These are phyloP conservation scores for Sinelater perroti DNA, from an alignment of 2,888 invertebrate species.

Conservation along the genomic window DNA sequence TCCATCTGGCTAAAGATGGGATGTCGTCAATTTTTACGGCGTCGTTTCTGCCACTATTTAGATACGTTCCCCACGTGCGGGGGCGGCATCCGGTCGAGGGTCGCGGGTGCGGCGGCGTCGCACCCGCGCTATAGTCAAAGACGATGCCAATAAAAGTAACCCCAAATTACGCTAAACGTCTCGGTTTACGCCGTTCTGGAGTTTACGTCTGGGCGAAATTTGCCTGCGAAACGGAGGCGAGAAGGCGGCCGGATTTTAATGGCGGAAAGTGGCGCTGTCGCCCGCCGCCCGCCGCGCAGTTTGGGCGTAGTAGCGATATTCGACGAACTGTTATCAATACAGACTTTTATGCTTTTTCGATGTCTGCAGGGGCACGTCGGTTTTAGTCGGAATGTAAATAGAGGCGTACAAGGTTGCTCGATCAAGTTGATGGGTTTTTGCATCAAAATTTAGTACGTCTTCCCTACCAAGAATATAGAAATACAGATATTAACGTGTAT, in stretches of 20 bases:
- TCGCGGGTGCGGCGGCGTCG: slow-evolving; percentile 18
- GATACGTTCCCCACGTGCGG: slow-evolving; percentile 42
- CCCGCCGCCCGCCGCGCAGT: neutral
- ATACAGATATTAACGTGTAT: no score
- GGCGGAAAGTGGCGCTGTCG: neutral
- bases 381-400: no score
- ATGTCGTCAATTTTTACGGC: slow-evolving; percentile 47
- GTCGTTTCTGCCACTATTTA: slow-evolving; percentile 47
- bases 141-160: slow-evolving; percentile 6
- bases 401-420: no score
- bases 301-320: slow-evolving; percentile 15
- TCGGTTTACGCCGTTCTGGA: neutral
- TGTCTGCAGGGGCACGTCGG: no score
- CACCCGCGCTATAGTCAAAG: slow-evolving; percentile 2
- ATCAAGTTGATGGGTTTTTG: no score
- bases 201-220: neutral
- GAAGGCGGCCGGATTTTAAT: neutral
- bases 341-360: slow-evolving; percentile 39
- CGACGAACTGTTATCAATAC: slow-evolving; percentile 38
- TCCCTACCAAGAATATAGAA: no score
- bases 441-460: no score
- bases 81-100: slow-evolving; percentile 28
- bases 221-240: neutral
- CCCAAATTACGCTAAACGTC: neutral
- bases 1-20: slow-evolving; percentile 41